phyloP scores from a whole-genome alignment of 2,888 invertebrate genomes.

The Atrina japonica region DNA sequence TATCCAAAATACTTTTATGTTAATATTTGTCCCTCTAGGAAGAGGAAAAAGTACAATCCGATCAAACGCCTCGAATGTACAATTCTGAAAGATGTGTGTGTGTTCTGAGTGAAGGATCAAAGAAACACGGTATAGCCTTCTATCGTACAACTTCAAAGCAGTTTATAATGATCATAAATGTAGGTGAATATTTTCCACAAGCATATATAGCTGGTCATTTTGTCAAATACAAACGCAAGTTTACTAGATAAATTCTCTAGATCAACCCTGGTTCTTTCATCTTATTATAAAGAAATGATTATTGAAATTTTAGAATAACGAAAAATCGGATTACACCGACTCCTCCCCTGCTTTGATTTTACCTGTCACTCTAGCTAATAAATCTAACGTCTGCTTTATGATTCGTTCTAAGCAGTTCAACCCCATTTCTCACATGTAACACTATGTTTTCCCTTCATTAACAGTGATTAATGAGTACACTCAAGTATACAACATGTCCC shows the following conservation, averaged over 20 bases:
- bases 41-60: too few species aligned
- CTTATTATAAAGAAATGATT: slow-evolving; percentile 29
- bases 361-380: slow-evolving; percentile 24
- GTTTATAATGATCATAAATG: neutral
- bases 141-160: slow-evolving; percentile 22
- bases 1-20: too few species aligned
- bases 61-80: too few species aligned
- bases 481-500: slow-evolving; percentile 10
- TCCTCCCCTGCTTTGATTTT: slow-evolving; percentile 22
- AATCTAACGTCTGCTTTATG: slow-evolving; percentile 17
- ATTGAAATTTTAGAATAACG: slow-evolving; percentile 29
- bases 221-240: slow-evolving; percentile 17
- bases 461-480: slow-evolving; percentile 16
- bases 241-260: slow-evolving; percentile 21
- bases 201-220: slow-evolving; percentile 14
- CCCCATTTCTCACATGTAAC: slow-evolving; percentile 23
- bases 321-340: slow-evolving; percentile 15
- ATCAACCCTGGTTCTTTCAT: slow-evolving; percentile 27
- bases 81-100: too few species aligned
- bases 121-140: neutral
- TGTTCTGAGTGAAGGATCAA: neutral
- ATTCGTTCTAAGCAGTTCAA: slow-evolving; percentile 20
- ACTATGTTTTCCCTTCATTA: slow-evolving; percentile 16
- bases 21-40: too few species aligned
- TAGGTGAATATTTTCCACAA: slow-evolving; percentile 3